Evolutionary conservation across 2,113 vertebrate genomes (phyloP), one percentile per base, ranked within the genome.

Genomic region (Oreocharis arfaki): DNA sequence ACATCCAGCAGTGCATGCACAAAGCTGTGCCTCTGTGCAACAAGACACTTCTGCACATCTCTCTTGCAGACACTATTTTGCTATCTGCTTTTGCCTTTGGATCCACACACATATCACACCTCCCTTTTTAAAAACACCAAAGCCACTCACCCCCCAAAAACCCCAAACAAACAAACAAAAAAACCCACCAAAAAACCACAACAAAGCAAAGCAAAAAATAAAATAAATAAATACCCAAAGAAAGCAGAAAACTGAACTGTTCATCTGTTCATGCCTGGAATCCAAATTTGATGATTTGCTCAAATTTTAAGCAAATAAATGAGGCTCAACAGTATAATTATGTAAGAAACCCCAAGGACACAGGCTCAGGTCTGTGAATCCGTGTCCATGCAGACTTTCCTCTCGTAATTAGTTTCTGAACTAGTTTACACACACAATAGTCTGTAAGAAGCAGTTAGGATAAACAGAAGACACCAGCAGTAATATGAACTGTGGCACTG

Each of bases 71-170:
- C 14, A 27, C 22, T 18, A 0, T 30, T 77, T 42, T 15, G 47
- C n/a, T n/a, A n/a, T n/a, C n/a, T n/a, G n/a, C 70, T 87, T 55
- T 10, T 50, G 16, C 23, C 71, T 92, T 87, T 76, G 47, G 33
- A 88, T 16, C 16, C 33, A 44, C 28, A 56, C 17, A 16, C 19
- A 56, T 33, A 95, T 52, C 56, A 81, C 13, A 53, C 10, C 4
- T 33, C 20, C 32, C 5, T 69, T 44, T 78, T 4, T 5, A 18
- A 42, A 49, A 70, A 49, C 75, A 20, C 8, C 24, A 42, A 76
- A 63, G 57, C 27, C 41, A 63, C 30, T 16, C 30, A 4, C 22
- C 16, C 3, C 0, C 13, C 0, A 1, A 39, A 65, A 49, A 46
- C 19, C 3, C 7, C 35, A 59, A 59, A 37, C 50, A 77, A 68